Evolutionary conservation across 2,797 vertebrate genomes (phyloP), one percentile per base, ranked within the genome.

Genomic region (Phrynocephalus guinanensis): DNA sequence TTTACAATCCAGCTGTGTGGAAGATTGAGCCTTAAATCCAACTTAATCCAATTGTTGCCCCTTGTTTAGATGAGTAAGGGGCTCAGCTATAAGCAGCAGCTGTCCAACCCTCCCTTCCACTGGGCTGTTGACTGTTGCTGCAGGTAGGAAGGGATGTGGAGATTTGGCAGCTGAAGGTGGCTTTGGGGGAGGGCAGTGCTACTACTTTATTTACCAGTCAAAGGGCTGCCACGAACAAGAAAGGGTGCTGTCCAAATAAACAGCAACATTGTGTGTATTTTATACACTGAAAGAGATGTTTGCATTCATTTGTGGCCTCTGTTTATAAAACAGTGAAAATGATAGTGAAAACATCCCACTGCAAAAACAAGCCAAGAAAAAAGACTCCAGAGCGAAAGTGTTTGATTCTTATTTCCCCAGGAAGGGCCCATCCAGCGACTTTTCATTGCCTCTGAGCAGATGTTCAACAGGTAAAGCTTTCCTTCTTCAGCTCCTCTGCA

Each of bases 301-400:
- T 89, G 85, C 82, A 20, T 84, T 91, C 86, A 50, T 52, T 60
- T 6, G 86, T 48, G 60, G 82, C 48, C 70, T 63, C 78, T 79
- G 87, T 93, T 94, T 93, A 92, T 86, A 91, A 93, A 93, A 89
- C 38, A 91, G 66, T 81, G 83, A 92, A 73, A 91, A 83, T 4
- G n/a, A 88, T 71, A 79, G 70, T 10, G 67, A 84, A 89, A 88
- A 90, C 16, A 71, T 72, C 78, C 81, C 82, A 52, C 13, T 0
- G 67, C 77, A 63, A 63, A 44, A 2, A 52, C 18, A 73, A 66
- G 6, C 16, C 15, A 52, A 73, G 78, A 8, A 38, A 71, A 52
- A 73, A 28, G 50, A 68, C 68, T 44, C 9, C 33, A 11, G 22
- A 52, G 28, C 10, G 9, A 22, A 22, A 60, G 15, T 2, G 28